Conservation (phyloP, 2,797 vertebrate species). For the Enoplosus armatus region DNA sequence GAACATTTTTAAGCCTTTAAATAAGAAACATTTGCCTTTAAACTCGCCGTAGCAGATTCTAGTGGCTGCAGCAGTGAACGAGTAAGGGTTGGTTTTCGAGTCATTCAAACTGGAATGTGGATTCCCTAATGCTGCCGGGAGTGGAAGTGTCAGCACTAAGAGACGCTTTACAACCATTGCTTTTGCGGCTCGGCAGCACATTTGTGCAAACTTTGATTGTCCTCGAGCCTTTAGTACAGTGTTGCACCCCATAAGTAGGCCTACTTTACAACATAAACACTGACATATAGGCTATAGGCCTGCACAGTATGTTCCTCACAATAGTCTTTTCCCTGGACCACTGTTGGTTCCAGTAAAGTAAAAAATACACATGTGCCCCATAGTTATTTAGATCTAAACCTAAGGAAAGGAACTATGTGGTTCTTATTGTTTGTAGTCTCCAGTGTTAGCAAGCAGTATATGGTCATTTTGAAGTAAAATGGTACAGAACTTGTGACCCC, state of each 20-base stretch:
- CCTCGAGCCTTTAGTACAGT: background rate
- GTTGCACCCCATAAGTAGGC: background rate
- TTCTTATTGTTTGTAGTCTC: too few relatives aligned
- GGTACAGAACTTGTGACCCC: too few relatives aligned
- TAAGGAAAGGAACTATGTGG: background rate
- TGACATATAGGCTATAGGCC: background rate
- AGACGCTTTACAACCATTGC: background rate
- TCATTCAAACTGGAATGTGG: background rate
- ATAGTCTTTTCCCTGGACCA: background rate
- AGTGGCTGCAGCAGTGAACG: background rate
- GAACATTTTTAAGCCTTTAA: background rate
- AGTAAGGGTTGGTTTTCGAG: background rate
- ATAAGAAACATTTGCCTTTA: background rate
- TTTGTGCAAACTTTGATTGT: background rate
- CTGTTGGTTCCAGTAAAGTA: too few relatives aligned
- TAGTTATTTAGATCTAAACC: background rate
- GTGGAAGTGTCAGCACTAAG: background rate
- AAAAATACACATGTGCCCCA: background rate
- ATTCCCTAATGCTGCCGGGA: background rate
- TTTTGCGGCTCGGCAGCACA: background rate
- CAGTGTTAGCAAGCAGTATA: too few relatives aligned
- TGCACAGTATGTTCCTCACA: background rate
- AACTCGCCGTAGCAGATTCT: background rate
- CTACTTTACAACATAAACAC: background rate
- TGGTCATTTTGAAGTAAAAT: too few relatives aligned